Conservation (phyloP, 2,888 invertebrate genomes). For the Atrina japonica region DNA sequence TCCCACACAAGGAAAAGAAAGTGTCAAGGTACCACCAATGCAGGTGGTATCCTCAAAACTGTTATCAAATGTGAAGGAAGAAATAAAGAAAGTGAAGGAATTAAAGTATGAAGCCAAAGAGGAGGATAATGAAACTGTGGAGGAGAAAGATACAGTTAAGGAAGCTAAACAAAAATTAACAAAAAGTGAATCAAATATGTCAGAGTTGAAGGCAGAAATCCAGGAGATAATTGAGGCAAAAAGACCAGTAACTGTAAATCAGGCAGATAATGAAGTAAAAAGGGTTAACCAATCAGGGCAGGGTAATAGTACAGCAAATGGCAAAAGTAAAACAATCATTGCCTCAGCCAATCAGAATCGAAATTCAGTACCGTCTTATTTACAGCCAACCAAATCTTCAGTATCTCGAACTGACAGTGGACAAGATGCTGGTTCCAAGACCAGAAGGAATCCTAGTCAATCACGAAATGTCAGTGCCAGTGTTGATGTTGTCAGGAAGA, state of each 20-base stretch:
- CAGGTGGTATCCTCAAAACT: conserved; percentile 61
- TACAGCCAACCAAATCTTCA: conserved; percentile 27
- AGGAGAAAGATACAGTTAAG: conserved; percentile 1
- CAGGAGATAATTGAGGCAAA: background rate
- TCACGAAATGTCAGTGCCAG: background rate
- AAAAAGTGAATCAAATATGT: conserved; percentile 29
- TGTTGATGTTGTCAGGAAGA: background rate
- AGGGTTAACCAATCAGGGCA: background rate
- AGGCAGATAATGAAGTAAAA: conserved; percentile 20
- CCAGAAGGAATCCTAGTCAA: background rate
- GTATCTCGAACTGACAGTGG: conserved; percentile 5
- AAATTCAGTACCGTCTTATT: conserved; percentile 13
- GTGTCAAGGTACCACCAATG: conserved; percentile 27
- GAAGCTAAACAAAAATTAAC: conserved; percentile 14
- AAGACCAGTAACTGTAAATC: conserved; percentile 2
- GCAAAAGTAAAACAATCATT: conserved; percentile 9
- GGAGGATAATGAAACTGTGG: conserved; percentile 6
- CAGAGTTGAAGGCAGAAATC: background rate
- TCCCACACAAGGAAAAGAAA: too few species aligned
- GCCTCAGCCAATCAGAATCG: conserved; percentile 9
- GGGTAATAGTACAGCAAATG: background rate
- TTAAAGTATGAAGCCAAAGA: conserved; percentile 3
- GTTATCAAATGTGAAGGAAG: conserved; percentile 53
- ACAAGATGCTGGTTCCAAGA: background rate
- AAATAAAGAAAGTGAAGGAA: conserved; percentile 40